Percentiles rank a stretch among this genome's conserved stretches.
Evolutionary conservation across 2,888 invertebrate genomes (phyloP).

Genomic region (Lithodes maja): DNA sequence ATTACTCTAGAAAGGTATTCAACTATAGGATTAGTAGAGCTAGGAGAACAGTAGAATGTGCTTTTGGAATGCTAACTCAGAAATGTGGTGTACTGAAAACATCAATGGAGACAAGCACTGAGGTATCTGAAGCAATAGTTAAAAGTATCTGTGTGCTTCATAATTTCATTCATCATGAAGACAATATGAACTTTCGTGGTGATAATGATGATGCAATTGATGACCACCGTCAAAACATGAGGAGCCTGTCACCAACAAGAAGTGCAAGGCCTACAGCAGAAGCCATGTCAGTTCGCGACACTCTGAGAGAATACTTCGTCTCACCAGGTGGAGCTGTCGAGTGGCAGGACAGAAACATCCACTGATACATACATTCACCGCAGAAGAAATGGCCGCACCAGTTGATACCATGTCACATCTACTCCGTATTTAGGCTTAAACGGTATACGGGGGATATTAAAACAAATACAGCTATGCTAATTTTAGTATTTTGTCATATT

Average conservation of each 20-base stretch:
- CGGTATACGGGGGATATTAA: slow-evolving; percentile 34
- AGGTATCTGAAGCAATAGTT: slow-evolving; percentile 62
- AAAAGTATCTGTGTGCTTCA: slow-evolving; percentile 53
- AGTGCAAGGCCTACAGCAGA: slow-evolving; percentile 56
- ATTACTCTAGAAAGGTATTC: slow-evolving; percentile 64
- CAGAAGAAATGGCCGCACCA: slow-evolving; percentile 30
- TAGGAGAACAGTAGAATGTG: slow-evolving; percentile 55
- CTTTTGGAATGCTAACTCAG: slow-evolving; percentile 59
- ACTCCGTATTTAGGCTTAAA: slow-evolving; percentile 24
- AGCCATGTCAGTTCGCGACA: slow-evolving; percentile 39
- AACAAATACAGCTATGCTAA: slow-evolving; percentile 12
- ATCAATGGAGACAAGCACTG: slow-evolving; percentile 51
- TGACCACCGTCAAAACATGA: slow-evolving; percentile 40
- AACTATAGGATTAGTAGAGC: slow-evolving; percentile 62
- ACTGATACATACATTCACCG: slow-evolving; percentile 38
- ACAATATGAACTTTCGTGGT: slow-evolving; percentile 41
- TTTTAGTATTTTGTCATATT: too few species aligned
- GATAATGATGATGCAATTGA: slow-evolving; percentile 43
- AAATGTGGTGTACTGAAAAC: slow-evolving; percentile 57
- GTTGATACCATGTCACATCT: slow-evolving; percentile 33
- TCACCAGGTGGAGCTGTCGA: slow-evolving; percentile 62
- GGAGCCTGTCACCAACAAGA: slow-evolving; percentile 53
- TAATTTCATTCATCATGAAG: slow-evolving; percentile 55
- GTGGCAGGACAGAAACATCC: slow-evolving; percentile 60
- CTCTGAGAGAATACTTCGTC: slow-evolving; percentile 57